Evolutionary conservation across 2,797 vertebrate genomes (phyloP), one percentile per base, ranked within the genome.

Genomic region (Anas flavirostris): DNA sequence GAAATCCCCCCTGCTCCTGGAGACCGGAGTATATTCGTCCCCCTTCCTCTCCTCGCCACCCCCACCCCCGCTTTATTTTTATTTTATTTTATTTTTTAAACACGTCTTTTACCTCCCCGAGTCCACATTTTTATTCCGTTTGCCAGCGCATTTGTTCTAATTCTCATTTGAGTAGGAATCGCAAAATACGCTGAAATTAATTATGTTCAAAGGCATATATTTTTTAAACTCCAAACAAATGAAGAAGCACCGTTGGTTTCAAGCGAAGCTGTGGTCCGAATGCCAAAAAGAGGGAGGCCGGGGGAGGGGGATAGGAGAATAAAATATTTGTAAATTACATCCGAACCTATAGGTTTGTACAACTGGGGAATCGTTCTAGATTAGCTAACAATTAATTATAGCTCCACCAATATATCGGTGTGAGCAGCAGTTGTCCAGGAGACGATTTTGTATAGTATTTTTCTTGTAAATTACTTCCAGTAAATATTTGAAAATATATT

Each of bases 401-500:
- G 97, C 97, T 97, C 98, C 98, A 98, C 98, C 98, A 95, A 83
- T 98, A 97, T 99, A 98, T 98, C 97, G 98, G 98, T 98, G 98
- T 96, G 98, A 99, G 98, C 98, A 96, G 98, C 99, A 99, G 98
- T 98, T 99, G 99, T 99, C 98, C 98, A 98, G 98, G 98, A 99
- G 98, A 98, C 98, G 98, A 98, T 98, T 99, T 99, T 99, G 99
- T 99, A 99, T 99, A 99, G 98, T 98, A 99, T 99, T 99, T 98
- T 99, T 99, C 98, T 98, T 99, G 99, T 99, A 99, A 98, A 99
- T 99, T 98, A 98, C 98, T 98, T 98, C 98, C 98, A 99, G 99
- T 99, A 99, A 99, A 99, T 99, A 99, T 99, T 98, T 99, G 98
- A 99, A 98, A 98, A 98, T 99, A 99, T 99, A 99, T 98, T 98